Base-by-base conservation (phyloP, 2,888 invertebrate genomes). In the Lottia gigantea region DNA sequence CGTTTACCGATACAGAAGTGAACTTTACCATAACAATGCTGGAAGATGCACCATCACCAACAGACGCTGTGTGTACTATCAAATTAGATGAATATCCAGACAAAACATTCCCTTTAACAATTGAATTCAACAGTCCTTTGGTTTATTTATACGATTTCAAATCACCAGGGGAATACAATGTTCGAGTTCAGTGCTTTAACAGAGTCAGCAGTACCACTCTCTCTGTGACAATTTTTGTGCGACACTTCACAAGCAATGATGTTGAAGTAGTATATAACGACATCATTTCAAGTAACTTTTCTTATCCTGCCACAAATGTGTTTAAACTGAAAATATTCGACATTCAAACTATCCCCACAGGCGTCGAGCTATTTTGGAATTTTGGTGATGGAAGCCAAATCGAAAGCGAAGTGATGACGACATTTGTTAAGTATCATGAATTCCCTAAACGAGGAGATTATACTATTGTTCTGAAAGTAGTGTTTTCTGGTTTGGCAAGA, bases 361-460 rank as follows among this genome's bases (percentile, higher is more conserved):
- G 62, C 12, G 68, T 62, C 11, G 14, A 47, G 12, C 23, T 47
- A 16, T 14, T 47, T 12, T 68, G 68, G 68, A 40, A 68, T 40
- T 68, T 68, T 40, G 63, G 62, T 8, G 68, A 68, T 31, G 26
- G 46, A 14, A 63, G 46, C 47, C 23, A 11, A 14, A 26, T 16
- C 11, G n/a, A 31, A 14, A 19, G 15, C 19, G 23, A 40, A 14
- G 4, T 8, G n/a, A 31, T 68, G 25, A 46, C 23, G 16, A 26
- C 7, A 19, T 68, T 62, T 47, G 16, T 23, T 25, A 46, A 55
- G 11, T 31, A 12, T 11, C 68, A 68, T 19, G 47, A 46, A 15
- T 68, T 61, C 26, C 7, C 23, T 19, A 46, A 25, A 25, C 46
- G 63, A n/a, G 68, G 68, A 23, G 16, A 26, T 26, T 68, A 68